These are phyloP conservation scores for Drosophila obscura DNA, from an alignment of 1,140 invertebrate species.

Conservation along the genomic window DNA sequence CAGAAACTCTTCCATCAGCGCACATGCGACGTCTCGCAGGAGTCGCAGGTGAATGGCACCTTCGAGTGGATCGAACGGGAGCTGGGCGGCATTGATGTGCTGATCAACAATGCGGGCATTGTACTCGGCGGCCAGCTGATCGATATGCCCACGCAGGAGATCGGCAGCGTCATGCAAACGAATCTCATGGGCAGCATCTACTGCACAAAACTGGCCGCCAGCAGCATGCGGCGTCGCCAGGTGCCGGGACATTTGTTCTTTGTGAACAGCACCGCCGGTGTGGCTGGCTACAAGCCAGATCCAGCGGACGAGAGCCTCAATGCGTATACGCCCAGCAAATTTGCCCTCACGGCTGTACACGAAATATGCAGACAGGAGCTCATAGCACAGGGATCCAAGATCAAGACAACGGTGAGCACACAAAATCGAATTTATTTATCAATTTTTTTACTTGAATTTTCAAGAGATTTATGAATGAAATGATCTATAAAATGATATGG, in stretches of 20 bases:
- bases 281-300: constrained; percentile 80
- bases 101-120: constrained; percentile 91
- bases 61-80: constrained; percentile 87
- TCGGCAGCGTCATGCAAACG: constrained; percentile 86
- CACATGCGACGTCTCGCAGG: constrained; percentile 87
- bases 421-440: too few species aligned
- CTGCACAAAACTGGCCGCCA: constrained; percentile 87
- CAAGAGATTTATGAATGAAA: background rate
- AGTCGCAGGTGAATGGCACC: constrained; percentile 87
- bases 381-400: constrained; percentile 85
- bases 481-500: too few species aligned
- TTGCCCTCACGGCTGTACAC: constrained; percentile 88
- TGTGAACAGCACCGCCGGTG: constrained; percentile 87
- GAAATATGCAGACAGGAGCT: constrained; percentile 88
- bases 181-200: constrained; percentile 89
- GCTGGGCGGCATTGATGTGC: constrained; percentile 88
- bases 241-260: constrained; percentile 89
- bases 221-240: constrained; percentile 87
- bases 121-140: constrained; percentile 80
- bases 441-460: too few species aligned
- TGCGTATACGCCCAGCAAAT: constrained; percentile 88
- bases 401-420: constrained; percentile 88
- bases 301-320: constrained; percentile 83
- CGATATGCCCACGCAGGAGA: constrained; percentile 76
- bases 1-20: constrained; percentile 84